Percentiles rank a stretch among this genome's conserved stretches.
Evolutionary conservation across 2,888 invertebrate species (phyloP).

Genomic region (Cyclophora albipunctata): DNA sequence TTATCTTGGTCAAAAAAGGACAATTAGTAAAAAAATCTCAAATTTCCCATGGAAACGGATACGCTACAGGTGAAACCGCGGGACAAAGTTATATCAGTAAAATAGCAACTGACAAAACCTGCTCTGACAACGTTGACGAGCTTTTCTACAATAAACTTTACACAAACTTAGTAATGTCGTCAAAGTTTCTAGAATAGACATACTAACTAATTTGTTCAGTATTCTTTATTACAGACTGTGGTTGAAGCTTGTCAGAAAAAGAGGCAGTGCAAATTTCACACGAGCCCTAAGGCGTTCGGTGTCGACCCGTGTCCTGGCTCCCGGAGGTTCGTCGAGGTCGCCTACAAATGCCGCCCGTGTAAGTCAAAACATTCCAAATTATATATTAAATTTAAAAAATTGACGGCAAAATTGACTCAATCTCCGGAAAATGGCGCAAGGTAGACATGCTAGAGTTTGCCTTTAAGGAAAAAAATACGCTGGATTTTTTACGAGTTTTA

Average conservation of each 20-base stretch:
- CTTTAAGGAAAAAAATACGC: slow-evolving; percentile 8
- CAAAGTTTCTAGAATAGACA: slow-evolving; percentile 34
- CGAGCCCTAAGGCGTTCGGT: slow-evolving; percentile 90
- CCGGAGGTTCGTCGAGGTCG: slow-evolving; percentile 94
- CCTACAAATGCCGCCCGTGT: slow-evolving; percentile 98
- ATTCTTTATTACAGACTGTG: slow-evolving; percentile 94
- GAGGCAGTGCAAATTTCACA: slow-evolving; percentile 91
- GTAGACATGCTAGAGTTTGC: too few relatives aligned
- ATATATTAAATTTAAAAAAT: too few relatives aligned
- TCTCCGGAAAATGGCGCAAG: too few relatives aligned
- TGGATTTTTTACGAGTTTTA: slow-evolving; percentile 1
- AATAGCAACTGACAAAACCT: neutral
- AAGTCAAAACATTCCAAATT: slow-evolving; percentile 64
- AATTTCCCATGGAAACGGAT: too few relatives aligned
- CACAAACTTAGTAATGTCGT: too few relatives aligned
- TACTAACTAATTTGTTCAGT: slow-evolving; percentile 76
- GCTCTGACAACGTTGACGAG: neutral
- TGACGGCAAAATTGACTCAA: too few relatives aligned
- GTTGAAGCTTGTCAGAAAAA: slow-evolving; percentile 96
- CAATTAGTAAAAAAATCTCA: too few relatives aligned
- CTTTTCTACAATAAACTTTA: slow-evolving; percentile 9
- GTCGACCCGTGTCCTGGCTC: slow-evolving; percentile 95
- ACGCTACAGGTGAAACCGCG: too few relatives aligned
- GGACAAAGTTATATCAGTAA: too few relatives aligned
- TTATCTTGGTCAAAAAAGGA: too few relatives aligned